These are phyloP conservation scores for Neoascia interrupta DNA, from an alignment of 2,888 invertebrate genomes.

Conservation along the genomic window DNA sequence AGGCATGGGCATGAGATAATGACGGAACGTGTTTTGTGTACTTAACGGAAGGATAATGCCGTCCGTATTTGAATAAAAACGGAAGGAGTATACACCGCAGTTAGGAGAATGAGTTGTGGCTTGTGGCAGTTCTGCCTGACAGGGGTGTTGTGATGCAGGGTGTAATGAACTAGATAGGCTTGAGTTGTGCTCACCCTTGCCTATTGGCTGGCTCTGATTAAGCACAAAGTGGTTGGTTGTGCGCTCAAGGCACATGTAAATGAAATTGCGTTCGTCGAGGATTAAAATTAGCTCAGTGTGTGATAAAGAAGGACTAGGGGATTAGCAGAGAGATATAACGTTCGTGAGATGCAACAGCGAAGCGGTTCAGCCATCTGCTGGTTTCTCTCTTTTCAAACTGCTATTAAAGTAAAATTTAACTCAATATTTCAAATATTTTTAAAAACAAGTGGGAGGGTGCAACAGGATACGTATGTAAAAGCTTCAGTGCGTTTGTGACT, in stretches of 20 bases:
- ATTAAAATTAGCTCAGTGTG: not conserved
- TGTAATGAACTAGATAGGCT: slow-evolving; percentile 43
- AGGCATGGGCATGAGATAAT: slow-evolving; percentile 27
- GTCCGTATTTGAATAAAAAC: slow-evolving; percentile 33
- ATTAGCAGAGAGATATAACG: too few relatives aligned
- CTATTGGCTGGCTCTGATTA: slow-evolving; percentile 22
- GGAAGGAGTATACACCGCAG: slow-evolving; percentile 17
- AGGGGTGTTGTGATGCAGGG: slow-evolving; percentile 37
- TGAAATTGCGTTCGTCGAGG: not conserved
- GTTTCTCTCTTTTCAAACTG: too few relatives aligned
- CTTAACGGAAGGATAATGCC: slow-evolving; percentile 53
- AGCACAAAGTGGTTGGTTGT: slow-evolving; percentile 2
- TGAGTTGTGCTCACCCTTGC: not conserved
- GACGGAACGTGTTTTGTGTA: slow-evolving; percentile 46
- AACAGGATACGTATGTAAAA: too few relatives aligned
- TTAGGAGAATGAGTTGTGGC: not conserved
- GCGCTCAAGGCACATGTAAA: not conserved
- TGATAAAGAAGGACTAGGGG: too few relatives aligned
- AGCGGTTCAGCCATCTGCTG: too few relatives aligned
- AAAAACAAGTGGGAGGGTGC: too few relatives aligned
- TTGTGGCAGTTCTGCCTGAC: too few relatives aligned
- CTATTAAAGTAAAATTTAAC: too few relatives aligned
- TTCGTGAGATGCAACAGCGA: too few relatives aligned
- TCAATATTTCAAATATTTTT: too few relatives aligned
- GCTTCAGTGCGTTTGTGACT: too few relatives aligned